phyloP scores from a whole-genome alignment of 1,140 invertebrate genomes.

The Sminthurinus signatus region DNA sequence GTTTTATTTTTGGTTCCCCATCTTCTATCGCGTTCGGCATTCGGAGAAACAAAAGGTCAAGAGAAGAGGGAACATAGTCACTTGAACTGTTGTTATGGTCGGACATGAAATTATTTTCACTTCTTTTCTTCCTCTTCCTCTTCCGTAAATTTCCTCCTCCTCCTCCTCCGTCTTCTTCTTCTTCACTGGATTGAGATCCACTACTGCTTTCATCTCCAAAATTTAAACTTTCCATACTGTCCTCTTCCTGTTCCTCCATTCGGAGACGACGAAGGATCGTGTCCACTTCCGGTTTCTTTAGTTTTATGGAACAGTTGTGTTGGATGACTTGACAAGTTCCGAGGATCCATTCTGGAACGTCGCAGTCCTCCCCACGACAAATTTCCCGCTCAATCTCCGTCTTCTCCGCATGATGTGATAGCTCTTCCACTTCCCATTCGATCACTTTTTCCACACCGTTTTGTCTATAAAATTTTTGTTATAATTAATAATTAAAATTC shows the following conservation, averaged over 20 bases:
- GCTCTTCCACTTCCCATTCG: constrained; percentile 3
- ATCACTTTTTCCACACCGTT: not conserved
- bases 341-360: constrained; percentile 21
- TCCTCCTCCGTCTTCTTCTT: not conserved
- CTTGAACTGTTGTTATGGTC: no score
- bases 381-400: constrained; percentile 3
- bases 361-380: constrained; percentile 22
- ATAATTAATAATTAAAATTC: constrained; percentile 1
- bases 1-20: not conserved
- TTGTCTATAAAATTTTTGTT: not conserved
- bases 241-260: not conserved
- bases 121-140: no score
- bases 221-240: not conserved
- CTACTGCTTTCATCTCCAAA: not conserved
- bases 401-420: not conserved
- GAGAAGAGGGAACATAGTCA: not conserved
- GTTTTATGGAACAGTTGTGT: constrained; percentile 7
- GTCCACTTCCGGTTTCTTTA: not conserved
- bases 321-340: constrained; percentile 25
- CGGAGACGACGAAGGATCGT: not conserved
- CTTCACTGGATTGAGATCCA: not conserved
- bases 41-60: constrained; percentile 4
- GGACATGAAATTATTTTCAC: no score
- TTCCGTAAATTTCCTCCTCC: not conserved
- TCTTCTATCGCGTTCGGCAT: not conserved